These are phyloP conservation scores for Podilymbus podiceps DNA, from an alignment of 2,113 vertebrate genomes.

Conservation along the genomic window DNA sequence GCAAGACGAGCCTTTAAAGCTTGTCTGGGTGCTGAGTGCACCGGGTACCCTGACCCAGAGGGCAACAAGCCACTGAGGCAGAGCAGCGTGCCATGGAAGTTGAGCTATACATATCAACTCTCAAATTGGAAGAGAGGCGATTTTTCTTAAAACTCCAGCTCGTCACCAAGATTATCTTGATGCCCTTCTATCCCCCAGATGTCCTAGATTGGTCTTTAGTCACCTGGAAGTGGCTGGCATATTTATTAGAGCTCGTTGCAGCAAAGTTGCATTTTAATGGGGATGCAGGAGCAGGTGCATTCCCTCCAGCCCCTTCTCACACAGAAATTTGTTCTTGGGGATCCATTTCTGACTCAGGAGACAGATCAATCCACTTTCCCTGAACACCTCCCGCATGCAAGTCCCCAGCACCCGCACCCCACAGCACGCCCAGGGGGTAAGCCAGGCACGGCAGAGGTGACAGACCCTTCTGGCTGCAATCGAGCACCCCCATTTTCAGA, in stretches of 20 bases:
- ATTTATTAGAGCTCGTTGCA: background rate
- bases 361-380: background rate
- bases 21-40: accelerated
- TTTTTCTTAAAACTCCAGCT: background rate
- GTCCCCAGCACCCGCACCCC: background rate
- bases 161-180: background rate
- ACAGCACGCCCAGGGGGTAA: accelerated
- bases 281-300: accelerated
- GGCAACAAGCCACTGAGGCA: background rate
- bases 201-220: accelerated
- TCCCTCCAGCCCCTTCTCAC: background rate
- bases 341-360: accelerated
- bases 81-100: background rate
- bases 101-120: background rate
- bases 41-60: accelerated
- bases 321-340: background rate
- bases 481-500: too few relatives aligned
- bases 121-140: accelerated
- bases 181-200: too few relatives aligned
- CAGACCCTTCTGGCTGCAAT: accelerated
- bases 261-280: background rate
- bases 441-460: background rate
- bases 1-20: accelerated
- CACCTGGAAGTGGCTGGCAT: background rate
- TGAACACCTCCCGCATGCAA: background rate